These are phyloP conservation scores for Norana najaformis DNA, from an alignment of 2,888 invertebrate species.

Conservation along the genomic window DNA sequence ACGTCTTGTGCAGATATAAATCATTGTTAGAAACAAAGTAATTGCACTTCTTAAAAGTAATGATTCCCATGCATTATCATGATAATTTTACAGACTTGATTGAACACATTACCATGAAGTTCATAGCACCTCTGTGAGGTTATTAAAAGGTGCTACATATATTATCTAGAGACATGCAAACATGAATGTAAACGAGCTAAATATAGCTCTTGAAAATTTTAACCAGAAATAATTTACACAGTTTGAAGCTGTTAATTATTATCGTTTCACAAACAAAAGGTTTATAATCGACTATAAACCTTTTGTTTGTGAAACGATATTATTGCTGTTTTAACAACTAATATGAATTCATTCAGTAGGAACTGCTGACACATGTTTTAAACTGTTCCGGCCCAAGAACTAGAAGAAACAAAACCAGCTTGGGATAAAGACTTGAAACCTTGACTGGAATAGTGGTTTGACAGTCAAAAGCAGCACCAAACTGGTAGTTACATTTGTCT, in stretches of 20 bases:
- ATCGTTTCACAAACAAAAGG: not conserved
- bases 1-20: not conserved
- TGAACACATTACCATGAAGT: not conserved
- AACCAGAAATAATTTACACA: not conserved
- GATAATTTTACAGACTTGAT: constrained; percentile 13
- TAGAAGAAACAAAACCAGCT: not conserved
- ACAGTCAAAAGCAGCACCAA: not conserved
- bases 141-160: no score
- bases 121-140: not conserved
- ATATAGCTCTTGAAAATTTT: not conserved
- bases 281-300: no score
- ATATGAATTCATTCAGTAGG: not conserved
- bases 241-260: not conserved
- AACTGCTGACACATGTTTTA: not conserved
- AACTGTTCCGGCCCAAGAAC: not conserved
- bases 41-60: not conserved
- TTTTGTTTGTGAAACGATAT: no score
- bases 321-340: not conserved
- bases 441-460: not conserved
- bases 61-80: not conserved
- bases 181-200: not conserved
- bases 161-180: not conserved
- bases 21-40: not conserved
- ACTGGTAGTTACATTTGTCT: not conserved
- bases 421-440: not conserved